Evolutionary conservation across 2,113 vertebrate species (phyloP).

Genomic region (Anguilla rostrata): DNA sequence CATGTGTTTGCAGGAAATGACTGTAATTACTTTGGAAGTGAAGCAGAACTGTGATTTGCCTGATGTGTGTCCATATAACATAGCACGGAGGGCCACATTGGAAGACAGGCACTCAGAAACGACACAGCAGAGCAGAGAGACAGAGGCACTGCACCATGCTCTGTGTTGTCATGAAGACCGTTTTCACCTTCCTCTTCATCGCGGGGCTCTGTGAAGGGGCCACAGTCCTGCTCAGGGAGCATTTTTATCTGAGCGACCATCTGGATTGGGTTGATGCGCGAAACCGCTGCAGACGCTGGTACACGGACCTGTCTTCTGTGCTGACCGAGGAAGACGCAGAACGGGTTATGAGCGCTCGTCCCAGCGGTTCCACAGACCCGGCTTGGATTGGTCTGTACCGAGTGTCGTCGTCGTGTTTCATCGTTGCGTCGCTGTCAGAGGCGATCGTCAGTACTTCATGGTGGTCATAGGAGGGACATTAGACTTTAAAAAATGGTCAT

Average conservation of each 20-base stretch:
- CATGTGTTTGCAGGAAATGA: background rate
- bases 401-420: background rate
- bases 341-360: background rate
- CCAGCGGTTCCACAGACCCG: background rate
- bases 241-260: background rate
- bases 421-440: too few relatives aligned
- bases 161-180: background rate
- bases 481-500: too few relatives aligned
- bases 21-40: background rate
- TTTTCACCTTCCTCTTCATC: background rate
- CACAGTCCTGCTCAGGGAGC: background rate
- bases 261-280: background rate
- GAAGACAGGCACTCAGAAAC: background rate
- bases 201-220: background rate
- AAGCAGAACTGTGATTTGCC: background rate
- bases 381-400: background rate
- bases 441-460: too few relatives aligned
- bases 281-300: background rate
- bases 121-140: background rate
- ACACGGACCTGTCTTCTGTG: background rate
- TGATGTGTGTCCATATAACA: background rate
- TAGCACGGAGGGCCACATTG: too few relatives aligned
- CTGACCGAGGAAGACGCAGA: background rate
- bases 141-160: background rate
- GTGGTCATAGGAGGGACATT: too few relatives aligned